A percentile compares a stretch with the other conserved stretches of the same genome.
phyloP scores from a whole-genome alignment of 2,888 invertebrate species.

The Pseudococcus jackbeardsleyi region DNA sequence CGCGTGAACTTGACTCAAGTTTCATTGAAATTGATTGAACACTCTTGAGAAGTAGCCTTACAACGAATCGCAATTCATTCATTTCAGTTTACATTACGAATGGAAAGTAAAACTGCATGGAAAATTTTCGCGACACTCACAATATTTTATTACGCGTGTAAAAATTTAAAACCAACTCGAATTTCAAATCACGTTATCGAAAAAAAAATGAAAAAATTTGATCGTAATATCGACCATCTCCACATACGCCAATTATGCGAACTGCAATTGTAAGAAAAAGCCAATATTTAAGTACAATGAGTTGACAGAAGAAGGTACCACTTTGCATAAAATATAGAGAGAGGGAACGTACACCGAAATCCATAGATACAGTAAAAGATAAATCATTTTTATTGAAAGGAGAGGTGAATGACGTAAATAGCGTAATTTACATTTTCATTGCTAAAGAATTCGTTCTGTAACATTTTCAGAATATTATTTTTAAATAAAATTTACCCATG shows the following conservation, averaged over 20 bases:
- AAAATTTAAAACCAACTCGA: background rate
- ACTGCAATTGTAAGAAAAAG: background rate
- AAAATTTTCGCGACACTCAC: too few relatives aligned
- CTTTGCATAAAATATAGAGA: background rate
- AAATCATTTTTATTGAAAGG: background rate
- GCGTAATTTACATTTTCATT: background rate
- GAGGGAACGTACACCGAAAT: background rate
- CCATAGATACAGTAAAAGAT: background rate
- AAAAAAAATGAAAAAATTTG: background rate
- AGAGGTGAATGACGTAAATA: background rate
- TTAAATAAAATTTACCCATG: background rate
- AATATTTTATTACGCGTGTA: background rate
- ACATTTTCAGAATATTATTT: background rate
- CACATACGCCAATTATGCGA: background rate
- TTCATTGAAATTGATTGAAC: too few relatives aligned
- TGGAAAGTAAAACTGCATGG: too few relatives aligned
- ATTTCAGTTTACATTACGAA: too few relatives aligned
- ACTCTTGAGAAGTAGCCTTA: too few relatives aligned
- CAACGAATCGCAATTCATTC: too few relatives aligned
- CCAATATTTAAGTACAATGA: background rate
- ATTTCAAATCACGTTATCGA: background rate
- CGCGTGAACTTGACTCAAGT: too few relatives aligned
- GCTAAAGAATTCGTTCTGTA: background rate
- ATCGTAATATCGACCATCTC: background rate
- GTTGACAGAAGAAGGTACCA: too few relatives aligned